Conservation (phyloP, 92 coral and sea anemone species). For the Epizoanthus scotinus region DNA sequence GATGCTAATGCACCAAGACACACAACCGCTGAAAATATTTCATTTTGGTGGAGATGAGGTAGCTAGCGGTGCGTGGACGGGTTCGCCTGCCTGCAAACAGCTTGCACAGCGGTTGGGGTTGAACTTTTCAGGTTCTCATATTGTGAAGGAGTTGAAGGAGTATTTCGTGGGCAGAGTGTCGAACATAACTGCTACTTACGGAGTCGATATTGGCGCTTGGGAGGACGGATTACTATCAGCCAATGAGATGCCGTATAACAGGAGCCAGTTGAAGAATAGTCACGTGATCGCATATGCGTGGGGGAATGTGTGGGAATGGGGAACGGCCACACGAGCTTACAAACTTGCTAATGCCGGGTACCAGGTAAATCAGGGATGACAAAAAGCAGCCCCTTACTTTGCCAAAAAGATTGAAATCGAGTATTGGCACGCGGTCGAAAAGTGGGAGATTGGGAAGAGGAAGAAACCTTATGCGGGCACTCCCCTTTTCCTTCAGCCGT, state of each 20-base stretch:
- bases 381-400: too few species aligned
- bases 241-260: conserved; percentile 34
- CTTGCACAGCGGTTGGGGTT: conserved; percentile 39
- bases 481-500: too few species aligned
- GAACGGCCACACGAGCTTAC: conserved; percentile 57
- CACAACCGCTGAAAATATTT: conserved; percentile 64
- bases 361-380: conserved; percentile 39
- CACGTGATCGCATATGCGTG: conserved; percentile 63
- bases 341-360: conserved; percentile 71
- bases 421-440: too few species aligned
- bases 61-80: conserved; percentile 82
- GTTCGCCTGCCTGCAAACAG: conserved; percentile 64
- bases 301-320: conserved; percentile 85
- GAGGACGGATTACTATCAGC: conserved; percentile 71
- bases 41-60: conserved; percentile 97
- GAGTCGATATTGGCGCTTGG: conserved; percentile 72
- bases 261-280: conserved; percentile 39
- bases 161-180: conserved; percentile 64
- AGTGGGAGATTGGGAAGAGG: too few species aligned
- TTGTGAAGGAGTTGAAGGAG: conserved; percentile 55
- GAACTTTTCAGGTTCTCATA: conserved; percentile 33
- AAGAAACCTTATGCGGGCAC: too few species aligned
- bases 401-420: too few species aligned
- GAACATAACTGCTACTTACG: conserved; percentile 53
- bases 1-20: conserved; percentile 54